A percentile compares a stretch with the other conserved stretches of the same genome.
Evolutionary conservation across 2,797 vertebrate species (phyloP).

Genomic region (Paedocypris micromegethes): DNA sequence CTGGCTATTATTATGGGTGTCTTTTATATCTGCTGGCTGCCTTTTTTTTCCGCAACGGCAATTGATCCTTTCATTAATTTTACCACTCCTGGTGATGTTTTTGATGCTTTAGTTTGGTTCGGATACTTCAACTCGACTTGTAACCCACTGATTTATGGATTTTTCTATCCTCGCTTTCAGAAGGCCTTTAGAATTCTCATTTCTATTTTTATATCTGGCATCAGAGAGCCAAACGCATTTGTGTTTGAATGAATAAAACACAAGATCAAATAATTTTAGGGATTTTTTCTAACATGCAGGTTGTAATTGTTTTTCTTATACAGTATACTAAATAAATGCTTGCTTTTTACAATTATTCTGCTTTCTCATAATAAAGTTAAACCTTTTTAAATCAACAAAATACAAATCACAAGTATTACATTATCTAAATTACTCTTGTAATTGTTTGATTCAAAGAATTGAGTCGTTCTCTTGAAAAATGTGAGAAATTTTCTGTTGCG

Average conservation of each 20-base stretch:
- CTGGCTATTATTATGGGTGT: conserved; percentile 36
- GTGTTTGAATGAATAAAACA: conserved; percentile 3
- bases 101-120: conserved; percentile 23
- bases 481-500: too few relatives aligned
- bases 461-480: too few relatives aligned
- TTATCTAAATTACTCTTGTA: too few relatives aligned
- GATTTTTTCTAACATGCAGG: neutral
- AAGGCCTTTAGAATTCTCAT: conserved; percentile 20
- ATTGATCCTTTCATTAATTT: conserved; percentile 20
- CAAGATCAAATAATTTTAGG: neutral
- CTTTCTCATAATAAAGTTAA: too few relatives aligned
- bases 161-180: conserved; percentile 21
- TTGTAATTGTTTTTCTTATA: neutral
- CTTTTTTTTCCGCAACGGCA: conserved; percentile 12
- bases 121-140: conserved; percentile 23
- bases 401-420: too few relatives aligned
- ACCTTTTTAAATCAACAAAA: too few relatives aligned
- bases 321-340: neutral
- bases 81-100: neutral
- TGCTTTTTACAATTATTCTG: neutral
- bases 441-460: too few relatives aligned
- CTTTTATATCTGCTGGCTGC: conserved; percentile 38
- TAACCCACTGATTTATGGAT: conserved; percentile 21
- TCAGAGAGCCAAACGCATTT: neutral
- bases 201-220: neutral